Evolutionary conservation across 2,113 vertebrate species (phyloP).

Genomic region (Bubo bubo): DNA sequence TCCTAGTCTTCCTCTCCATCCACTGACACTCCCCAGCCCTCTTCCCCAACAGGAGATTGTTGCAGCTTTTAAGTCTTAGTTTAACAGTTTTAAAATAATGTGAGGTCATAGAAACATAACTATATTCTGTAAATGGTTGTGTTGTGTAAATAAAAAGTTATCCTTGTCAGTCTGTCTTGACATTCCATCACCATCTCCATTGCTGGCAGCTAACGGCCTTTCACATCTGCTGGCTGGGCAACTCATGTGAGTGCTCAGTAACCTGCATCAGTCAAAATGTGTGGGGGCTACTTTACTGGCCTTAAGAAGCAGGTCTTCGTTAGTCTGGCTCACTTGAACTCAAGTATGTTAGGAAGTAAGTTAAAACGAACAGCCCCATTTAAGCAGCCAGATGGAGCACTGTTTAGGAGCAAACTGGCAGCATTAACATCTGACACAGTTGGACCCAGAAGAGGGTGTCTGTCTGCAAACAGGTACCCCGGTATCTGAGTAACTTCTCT

Average conservation of each 20-base stretch:
- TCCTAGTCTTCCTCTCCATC: background rate
- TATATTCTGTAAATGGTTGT: background rate
- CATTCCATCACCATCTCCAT: background rate
- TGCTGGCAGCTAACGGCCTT: background rate
- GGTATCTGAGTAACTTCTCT: background rate
- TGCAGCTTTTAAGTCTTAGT: background rate
- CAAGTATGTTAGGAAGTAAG: background rate
- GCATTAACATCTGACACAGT: background rate
- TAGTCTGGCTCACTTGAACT: background rate
- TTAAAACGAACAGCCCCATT: background rate
- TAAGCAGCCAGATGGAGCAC: background rate
- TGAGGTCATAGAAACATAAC: background rate
- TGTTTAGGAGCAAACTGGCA: background rate
- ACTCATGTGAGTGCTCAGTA: background rate
- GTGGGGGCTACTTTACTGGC: background rate
- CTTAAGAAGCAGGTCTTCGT: background rate
- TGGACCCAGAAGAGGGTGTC: background rate
- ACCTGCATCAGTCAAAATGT: background rate
- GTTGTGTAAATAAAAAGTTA: background rate
- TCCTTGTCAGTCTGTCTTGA: background rate
- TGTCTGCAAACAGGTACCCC: background rate
- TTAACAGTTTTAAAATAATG: background rate
- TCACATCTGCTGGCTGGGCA: background rate
- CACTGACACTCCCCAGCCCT: background rate
- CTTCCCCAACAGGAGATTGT: background rate